Evolutionary conservation across 1,140 invertebrate species (phyloP).

Genomic region (Chironomus tepperi): DNA sequence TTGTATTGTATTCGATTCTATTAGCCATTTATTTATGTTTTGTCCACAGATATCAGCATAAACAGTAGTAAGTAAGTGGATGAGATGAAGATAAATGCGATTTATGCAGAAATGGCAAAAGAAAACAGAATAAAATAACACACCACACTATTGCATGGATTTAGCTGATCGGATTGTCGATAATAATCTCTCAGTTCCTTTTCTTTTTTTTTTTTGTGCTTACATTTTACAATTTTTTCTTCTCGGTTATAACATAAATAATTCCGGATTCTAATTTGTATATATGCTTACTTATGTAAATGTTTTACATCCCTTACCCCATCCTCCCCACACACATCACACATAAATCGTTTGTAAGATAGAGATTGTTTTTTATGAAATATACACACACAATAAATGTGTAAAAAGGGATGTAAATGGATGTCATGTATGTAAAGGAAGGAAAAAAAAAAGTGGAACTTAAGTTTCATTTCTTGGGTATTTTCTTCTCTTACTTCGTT

Average conservation of each 20-base stretch:
- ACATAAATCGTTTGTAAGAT: no score
- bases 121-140: not conserved
- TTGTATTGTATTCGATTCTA: no score
- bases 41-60: not conserved
- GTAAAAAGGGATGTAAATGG: no score
- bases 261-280: slow-evolving; percentile 8
- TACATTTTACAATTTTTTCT: no score
- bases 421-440: not conserved
- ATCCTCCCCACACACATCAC: no score
- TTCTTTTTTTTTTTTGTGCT: not conserved
- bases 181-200: not conserved
- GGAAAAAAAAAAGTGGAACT: not conserved
- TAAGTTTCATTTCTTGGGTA: not conserved
- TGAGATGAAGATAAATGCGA: slow-evolving; percentile 21
- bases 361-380: no score
- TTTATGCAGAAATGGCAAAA: not conserved
- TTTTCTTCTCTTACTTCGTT: not conserved
- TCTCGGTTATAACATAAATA: not conserved
- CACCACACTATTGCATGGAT: slow-evolving; percentile 17
- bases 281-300: not conserved
- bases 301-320: no score
- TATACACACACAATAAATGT: not conserved
- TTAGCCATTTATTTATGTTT: slow-evolving; percentile 21
- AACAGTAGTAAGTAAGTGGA: no score
- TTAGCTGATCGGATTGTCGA: slow-evolving; percentile 16